phyloP scores from a whole-genome alignment of 2,113 vertebrate genomes.

The Sander vitreus region DNA sequence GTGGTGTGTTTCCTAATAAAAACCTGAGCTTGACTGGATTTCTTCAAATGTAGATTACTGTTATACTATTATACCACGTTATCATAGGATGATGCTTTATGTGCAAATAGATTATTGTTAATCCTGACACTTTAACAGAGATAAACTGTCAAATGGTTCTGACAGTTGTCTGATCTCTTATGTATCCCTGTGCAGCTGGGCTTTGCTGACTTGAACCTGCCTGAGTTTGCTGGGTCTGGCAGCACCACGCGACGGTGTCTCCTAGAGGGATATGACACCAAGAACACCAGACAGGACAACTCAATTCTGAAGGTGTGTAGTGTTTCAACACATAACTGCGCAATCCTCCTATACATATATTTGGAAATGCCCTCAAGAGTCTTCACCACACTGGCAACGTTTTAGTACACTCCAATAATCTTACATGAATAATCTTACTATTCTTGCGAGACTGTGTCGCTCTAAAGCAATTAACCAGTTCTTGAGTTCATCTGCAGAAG shows the following conservation, averaged over 20 bases:
- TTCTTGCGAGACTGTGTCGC: neutral
- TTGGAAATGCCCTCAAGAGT: neutral
- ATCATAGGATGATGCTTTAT: neutral
- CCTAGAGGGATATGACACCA: slow-evolving; percentile 97
- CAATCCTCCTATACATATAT: neutral
- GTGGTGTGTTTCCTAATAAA: slow-evolving; percentile 4
- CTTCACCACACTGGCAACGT: neutral
- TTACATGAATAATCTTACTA: too few species aligned
- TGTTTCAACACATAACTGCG: neutral
- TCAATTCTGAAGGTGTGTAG: slow-evolving; percentile 96
- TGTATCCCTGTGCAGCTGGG: slow-evolving; percentile 87
- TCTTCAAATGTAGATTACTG: neutral
- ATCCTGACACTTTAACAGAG: neutral
- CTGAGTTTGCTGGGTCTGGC: slow-evolving; percentile 97
- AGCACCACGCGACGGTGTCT: slow-evolving; percentile 93
- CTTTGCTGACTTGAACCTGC: slow-evolving; percentile 97
- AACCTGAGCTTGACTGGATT: neutral
- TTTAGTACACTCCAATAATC: neutral
- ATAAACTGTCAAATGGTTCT: slow-evolving; percentile 2
- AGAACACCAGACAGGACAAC: slow-evolving; percentile 97
- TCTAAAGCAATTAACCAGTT: neutral
- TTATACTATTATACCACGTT: neutral
- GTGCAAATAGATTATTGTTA: neutral
- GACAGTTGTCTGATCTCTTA: neutral
- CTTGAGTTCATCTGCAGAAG: neutral